Base-by-base conservation (phyloP, 1,140 invertebrate genomes). In the Dendrolimus kikuchii region DNA sequence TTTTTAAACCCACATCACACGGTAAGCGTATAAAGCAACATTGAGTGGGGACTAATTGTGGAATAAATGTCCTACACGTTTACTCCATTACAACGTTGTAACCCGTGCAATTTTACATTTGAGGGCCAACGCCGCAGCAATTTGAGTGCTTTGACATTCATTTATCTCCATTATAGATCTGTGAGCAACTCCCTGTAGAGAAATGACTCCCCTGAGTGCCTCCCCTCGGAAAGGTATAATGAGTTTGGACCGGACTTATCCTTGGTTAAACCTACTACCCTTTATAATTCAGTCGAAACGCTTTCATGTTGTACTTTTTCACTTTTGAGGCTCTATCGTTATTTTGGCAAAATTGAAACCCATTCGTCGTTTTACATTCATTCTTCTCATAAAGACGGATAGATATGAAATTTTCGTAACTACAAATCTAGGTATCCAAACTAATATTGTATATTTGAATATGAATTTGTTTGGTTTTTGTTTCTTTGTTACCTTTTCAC, bases 111-210 rank as follows among this genome's bases (percentile, higher is more conserved):
- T 80, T 78, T 81, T 80, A 74, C 66, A 73, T 74, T 71, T 64
- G 64, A 65, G 54, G 56, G 57, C 47, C 50, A 50, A 42, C 61
- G 59, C 54, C 58, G 57, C 60, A 53, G 64, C 63, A 69, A 68
- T 74, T 77, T 72, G 63, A 72, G 66, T 70, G 62, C 68, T 78
- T 79, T 76, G 77, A 77, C 78, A 74, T 79, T 76, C 77, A 82
- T 85, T 82, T 82, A 82, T 85, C 79, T 80, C 76, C 65, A 82
- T 85, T 82, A 82, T 49, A 78, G 66, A 78, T 77, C 68, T 77
- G 68, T 51, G 50, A 48, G 59, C 55, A 57, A 46, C 40, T 38
- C 9, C 48, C 43, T 50, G 36, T 45, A 42, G 43, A 47, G 48
- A 46, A 62, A 71, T 51, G 57, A 48, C 56, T 70, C 70, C 64